These are phyloP conservation scores for Buathra laborator DNA, from an alignment of 2,888 invertebrate species.

Conservation along the genomic window DNA sequence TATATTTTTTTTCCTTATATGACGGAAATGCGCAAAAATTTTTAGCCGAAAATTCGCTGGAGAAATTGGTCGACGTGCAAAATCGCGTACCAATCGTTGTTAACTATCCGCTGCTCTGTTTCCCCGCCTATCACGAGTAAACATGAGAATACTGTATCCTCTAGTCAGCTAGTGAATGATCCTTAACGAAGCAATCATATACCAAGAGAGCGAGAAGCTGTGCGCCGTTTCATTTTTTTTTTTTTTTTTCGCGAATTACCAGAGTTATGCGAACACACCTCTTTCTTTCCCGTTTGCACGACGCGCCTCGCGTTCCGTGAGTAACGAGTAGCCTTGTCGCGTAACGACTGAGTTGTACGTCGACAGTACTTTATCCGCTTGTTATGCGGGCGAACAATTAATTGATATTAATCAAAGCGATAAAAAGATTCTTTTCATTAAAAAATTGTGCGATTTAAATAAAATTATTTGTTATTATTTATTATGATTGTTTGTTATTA, in stretches of 20 bases:
- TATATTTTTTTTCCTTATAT: too few relatives aligned
- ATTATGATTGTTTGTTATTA: background rate
- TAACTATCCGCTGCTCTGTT: conserved; percentile 15
- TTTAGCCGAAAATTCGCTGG: background rate
- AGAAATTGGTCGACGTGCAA: conserved; percentile 19
- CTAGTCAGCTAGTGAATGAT: conserved; percentile 67
- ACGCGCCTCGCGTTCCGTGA: conserved; percentile 74
- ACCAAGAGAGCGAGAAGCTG: conserved; percentile 10
- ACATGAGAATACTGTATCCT: background rate
- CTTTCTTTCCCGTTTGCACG: conserved; percentile 66
- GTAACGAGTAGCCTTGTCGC: conserved; percentile 73
- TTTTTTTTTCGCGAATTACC: conserved; percentile 59
- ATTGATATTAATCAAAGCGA: conserved; percentile 76
- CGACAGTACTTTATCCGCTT: conserved; percentile 71
- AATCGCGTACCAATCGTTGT: background rate
- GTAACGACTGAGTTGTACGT: conserved; percentile 50
- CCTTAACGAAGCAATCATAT: conserved; percentile 75
- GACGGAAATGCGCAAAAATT: background rate
- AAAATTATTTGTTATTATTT: background rate
- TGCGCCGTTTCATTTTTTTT: conserved; percentile 23
- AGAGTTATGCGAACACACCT: conserved; percentile 53
- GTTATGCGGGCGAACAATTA: conserved; percentile 70
- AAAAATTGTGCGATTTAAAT: background rate
- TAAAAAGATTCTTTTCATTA: conserved; percentile 58
- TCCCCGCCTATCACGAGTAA: background rate